These are phyloP conservation scores for Hypolimnas misippus DNA, from an alignment of 2,888 invertebrate genomes.

Conservation along the genomic window DNA sequence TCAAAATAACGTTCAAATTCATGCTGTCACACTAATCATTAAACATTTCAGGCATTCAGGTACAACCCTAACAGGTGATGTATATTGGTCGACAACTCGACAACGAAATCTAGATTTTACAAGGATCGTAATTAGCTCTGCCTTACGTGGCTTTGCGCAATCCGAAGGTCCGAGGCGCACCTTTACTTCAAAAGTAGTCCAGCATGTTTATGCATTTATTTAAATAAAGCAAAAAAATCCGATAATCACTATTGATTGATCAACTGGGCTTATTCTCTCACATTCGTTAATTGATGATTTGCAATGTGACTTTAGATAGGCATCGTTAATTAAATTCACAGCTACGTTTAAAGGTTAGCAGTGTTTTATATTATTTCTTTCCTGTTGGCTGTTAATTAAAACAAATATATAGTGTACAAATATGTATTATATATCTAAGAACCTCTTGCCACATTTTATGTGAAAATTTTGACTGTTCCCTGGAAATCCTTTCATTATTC, in stretches of 20 bases:
- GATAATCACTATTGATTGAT: constrained; percentile 25
- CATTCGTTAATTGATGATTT: constrained; percentile 25
- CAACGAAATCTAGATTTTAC: constrained; percentile 42
- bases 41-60: constrained; percentile 16
- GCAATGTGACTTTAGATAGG: not conserved
- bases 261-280: constrained; percentile 7
- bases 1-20: not conserved
- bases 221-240: constrained; percentile 34
- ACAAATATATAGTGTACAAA: too few relatives aligned
- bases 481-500: too few relatives aligned
- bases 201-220: constrained; percentile 35
- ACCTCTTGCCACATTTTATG: too few relatives aligned
- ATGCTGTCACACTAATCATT: not conserved
- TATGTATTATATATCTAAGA: too few relatives aligned
- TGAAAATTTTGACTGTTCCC: too few relatives aligned
- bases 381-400: too few relatives aligned
- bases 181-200: constrained; percentile 38
- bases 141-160: constrained; percentile 45
- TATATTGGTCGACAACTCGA: constrained; percentile 37
- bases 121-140: constrained; percentile 44
- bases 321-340: not conserved
- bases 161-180: constrained; percentile 39
- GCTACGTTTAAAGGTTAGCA: not conserved
- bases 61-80: constrained; percentile 39
- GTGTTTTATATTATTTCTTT: too few relatives aligned